Evolutionary conservation across 2,888 invertebrate genomes (phyloP).

Genomic region (Sisyra terminalis): DNA sequence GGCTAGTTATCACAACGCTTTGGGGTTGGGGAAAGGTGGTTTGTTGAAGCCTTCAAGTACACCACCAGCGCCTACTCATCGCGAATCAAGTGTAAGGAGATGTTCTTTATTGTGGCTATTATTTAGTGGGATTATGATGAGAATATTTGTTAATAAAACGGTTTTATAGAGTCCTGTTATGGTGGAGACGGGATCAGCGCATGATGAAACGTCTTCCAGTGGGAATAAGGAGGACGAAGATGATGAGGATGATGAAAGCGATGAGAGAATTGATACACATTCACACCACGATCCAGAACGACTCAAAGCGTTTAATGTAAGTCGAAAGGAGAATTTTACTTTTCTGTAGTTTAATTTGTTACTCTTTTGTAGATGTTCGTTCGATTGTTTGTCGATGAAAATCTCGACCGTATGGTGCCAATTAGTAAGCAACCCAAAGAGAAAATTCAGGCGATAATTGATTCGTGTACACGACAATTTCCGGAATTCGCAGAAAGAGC

Average conservation of each 20-base stretch:
- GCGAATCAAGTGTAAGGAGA: slow-evolving; percentile 50
- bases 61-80: slow-evolving; percentile 28
- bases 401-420: slow-evolving; percentile 88
- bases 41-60: slow-evolving; percentile 16
- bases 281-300: slow-evolving; percentile 83
- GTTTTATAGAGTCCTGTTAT: slow-evolving; percentile 47
- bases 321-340: slow-evolving; percentile 17
- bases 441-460: slow-evolving; percentile 93
- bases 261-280: slow-evolving; percentile 79
- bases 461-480: slow-evolving; percentile 91
- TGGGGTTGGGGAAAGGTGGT: slow-evolving; percentile 46
- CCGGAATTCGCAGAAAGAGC: slow-evolving; percentile 93
- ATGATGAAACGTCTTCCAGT: slow-evolving; percentile 79
- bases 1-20: slow-evolving; percentile 69
- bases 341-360: slow-evolving; percentile 1
- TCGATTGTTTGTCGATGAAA: slow-evolving; percentile 90
- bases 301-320: slow-evolving; percentile 90
- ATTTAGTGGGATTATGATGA: too few relatives aligned
- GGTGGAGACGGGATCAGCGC: slow-evolving; percentile 46
- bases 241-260: slow-evolving; percentile 80
- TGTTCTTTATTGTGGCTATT: not conserved
- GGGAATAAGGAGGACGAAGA: slow-evolving; percentile 75
- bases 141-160: too few relatives aligned
- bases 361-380: slow-evolving; percentile 71
- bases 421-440: slow-evolving; percentile 97